A percentile compares a stretch with the other conserved stretches of the same genome.
phyloP scores from a whole-genome alignment of 2,113 vertebrate genomes.

The Gasterosteus nipponicus region DNA sequence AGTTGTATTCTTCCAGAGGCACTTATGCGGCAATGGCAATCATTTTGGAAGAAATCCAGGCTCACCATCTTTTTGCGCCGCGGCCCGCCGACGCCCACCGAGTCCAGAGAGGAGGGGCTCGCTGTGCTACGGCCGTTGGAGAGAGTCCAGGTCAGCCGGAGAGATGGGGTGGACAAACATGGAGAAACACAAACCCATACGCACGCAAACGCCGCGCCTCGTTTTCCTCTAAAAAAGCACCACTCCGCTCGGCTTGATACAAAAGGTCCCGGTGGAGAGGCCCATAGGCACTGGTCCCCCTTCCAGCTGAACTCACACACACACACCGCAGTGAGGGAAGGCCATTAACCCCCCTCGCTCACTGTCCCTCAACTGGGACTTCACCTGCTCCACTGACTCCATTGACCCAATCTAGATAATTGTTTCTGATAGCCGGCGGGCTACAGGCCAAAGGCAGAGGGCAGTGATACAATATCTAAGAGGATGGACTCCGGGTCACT shows the following conservation, averaged over 20 bases:
- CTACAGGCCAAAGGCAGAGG: conserved; percentile 23
- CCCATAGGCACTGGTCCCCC: conserved; percentile 21
- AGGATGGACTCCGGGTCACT: background rate
- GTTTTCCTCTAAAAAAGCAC: conserved; percentile 43
- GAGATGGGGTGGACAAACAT: conserved; percentile 11
- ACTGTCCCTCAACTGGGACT: conserved; percentile 43
- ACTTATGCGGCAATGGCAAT: conserved; percentile 71
- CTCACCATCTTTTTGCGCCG: conserved; percentile 45
- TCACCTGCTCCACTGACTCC: conserved; percentile 55
- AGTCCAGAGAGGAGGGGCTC: conserved; percentile 21
- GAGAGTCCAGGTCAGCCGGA: conserved; percentile 46
- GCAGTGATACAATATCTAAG: background rate
- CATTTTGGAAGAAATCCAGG: conserved; percentile 64
- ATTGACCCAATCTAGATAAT: conserved; percentile 63
- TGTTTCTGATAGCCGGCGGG: conserved; percentile 39
- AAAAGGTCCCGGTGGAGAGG: conserved; percentile 38
- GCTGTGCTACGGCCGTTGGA: conserved; percentile 37
- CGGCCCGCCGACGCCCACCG: conserved; percentile 37
- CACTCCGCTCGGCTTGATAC: conserved; percentile 41
- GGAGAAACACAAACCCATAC: conserved; percentile 41
- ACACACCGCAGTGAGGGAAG: conserved; percentile 8
- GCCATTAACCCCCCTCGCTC: conserved; percentile 43
- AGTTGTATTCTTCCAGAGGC: conserved; percentile 72
- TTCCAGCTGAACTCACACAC: conserved; percentile 54
- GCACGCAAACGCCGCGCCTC: conserved; percentile 35